A percentile compares a stretch with the other conserved stretches of the same genome.
Conservation (phyloP, 2,113 vertebrate genomes). For the Tringa solitaria region DNA sequence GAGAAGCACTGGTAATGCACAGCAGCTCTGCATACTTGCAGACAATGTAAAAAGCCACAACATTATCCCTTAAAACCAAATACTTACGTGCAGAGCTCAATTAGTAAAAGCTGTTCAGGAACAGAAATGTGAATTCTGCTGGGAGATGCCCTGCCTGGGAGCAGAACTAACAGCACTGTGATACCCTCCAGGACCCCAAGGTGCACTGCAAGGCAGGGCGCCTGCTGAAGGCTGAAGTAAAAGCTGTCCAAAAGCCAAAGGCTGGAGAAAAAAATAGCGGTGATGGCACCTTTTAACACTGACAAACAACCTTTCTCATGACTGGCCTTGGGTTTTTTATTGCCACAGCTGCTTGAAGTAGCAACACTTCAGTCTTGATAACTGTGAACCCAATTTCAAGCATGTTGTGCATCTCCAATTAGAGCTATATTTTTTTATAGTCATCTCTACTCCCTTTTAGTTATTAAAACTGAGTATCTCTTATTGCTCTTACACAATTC, state of each 20-base stretch:
- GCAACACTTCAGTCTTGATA: not conserved
- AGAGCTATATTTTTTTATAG: not conserved
- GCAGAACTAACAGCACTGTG: not conserved
- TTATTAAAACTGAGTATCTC: not conserved
- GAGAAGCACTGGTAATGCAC: not conserved
- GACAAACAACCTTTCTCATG: not conserved
- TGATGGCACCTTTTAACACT: not conserved
- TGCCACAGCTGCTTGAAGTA: not conserved
- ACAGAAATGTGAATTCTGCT: not conserved
- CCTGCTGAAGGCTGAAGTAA: not conserved
- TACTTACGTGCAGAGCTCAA: not conserved
- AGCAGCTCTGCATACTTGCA: conserved; percentile 31
- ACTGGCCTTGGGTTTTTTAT: not conserved
- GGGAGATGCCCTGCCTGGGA: not conserved
- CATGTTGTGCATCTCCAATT: not conserved
- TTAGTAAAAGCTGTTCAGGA: conserved; percentile 14
- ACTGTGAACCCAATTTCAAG: not conserved
- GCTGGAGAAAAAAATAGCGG: not conserved
- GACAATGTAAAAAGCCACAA: conserved; percentile 39
- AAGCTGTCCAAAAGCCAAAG: not conserved
- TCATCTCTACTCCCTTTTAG: not conserved
- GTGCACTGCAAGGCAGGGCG: not conserved
- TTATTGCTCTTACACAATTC: not conserved
- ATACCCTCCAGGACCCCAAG: not conserved
- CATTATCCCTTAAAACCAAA: not conserved